phyloP scores from a whole-genome alignment of 2,888 invertebrate species.

The Phorcus lineatus region DNA sequence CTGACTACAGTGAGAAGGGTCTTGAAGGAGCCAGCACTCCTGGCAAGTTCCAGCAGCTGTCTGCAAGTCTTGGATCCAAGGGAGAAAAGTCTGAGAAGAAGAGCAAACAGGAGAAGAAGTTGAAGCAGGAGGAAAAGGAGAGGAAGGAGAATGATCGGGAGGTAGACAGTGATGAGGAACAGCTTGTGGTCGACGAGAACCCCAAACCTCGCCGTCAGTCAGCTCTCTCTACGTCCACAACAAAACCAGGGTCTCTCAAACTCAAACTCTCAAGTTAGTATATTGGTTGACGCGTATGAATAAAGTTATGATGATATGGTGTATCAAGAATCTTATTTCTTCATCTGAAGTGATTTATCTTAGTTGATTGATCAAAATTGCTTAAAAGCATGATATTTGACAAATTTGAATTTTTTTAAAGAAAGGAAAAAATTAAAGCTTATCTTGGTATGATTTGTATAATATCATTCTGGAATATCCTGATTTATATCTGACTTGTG shows the following conservation, averaged over 20 bases:
- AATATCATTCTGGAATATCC: too few relatives aligned
- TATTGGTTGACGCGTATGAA: not conserved
- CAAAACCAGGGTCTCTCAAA: constrained; percentile 69
- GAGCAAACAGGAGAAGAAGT: not conserved
- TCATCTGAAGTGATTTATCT: too few relatives aligned
- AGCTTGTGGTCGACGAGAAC: constrained; percentile 76
- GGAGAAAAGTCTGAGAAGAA: constrained; percentile 23
- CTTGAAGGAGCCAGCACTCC: constrained; percentile 30
- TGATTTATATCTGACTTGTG: too few relatives aligned
- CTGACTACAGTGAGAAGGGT: not conserved
- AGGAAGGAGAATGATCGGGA: constrained; percentile 10
- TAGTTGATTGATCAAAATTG: too few relatives aligned
- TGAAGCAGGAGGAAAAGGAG: not conserved
- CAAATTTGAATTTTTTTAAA: too few relatives aligned
- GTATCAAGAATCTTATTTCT: not conserved
- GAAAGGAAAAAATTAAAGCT: too few relatives aligned
- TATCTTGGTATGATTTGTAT: too few relatives aligned
- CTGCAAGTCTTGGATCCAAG: constrained; percentile 26
- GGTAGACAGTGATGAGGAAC: constrained; percentile 78
- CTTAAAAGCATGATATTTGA: too few relatives aligned
- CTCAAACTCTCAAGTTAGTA: constrained; percentile 72
- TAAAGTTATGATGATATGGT: not conserved
- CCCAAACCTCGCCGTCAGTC: constrained; percentile 48
- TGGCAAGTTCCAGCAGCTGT: constrained; percentile 57
- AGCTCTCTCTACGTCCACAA: constrained; percentile 41